Conservation (phyloP, 2,113 vertebrate genomes). For the Callospermophilus lateralis region DNA sequence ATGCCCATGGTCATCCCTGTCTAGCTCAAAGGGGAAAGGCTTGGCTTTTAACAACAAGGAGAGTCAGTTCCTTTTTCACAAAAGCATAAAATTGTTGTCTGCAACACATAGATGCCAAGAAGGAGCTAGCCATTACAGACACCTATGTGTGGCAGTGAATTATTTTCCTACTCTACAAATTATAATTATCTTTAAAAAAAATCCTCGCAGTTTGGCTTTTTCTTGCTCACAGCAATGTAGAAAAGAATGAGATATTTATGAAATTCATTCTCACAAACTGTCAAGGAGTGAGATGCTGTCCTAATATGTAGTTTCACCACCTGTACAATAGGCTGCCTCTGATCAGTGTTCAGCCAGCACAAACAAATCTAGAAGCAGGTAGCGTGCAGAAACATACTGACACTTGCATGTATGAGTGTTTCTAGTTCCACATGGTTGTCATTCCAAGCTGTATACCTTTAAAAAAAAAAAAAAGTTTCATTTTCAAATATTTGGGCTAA, state of each 20-base stretch:
- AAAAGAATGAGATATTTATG: fast-evolving
- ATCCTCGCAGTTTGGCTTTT: background rate
- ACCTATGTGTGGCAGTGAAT: background rate
- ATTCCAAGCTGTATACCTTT: background rate
- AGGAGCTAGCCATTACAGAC: background rate
- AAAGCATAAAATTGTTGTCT: constrained; percentile 42
- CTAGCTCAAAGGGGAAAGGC: background rate
- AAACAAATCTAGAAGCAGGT: background rate
- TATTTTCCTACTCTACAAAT: background rate
- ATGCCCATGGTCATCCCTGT: background rate
- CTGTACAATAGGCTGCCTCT: background rate
- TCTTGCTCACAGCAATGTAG: background rate
- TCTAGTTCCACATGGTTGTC: background rate
- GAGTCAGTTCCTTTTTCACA: background rate
- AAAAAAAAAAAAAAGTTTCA: background rate
- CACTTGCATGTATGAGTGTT: background rate
- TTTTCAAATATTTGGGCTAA: constrained; percentile 17
- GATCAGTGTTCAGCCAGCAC: fast-evolving
- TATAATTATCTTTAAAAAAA: background rate
- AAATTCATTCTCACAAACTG: background rate
- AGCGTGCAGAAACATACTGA: background rate
- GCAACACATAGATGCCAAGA: background rate
- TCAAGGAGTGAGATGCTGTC: background rate
- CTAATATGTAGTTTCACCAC: background rate
- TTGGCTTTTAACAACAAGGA: background rate